These are phyloP conservation scores for Trematocara marginatum DNA, from an alignment of 2,113 vertebrate genomes.

Conservation along the genomic window DNA sequence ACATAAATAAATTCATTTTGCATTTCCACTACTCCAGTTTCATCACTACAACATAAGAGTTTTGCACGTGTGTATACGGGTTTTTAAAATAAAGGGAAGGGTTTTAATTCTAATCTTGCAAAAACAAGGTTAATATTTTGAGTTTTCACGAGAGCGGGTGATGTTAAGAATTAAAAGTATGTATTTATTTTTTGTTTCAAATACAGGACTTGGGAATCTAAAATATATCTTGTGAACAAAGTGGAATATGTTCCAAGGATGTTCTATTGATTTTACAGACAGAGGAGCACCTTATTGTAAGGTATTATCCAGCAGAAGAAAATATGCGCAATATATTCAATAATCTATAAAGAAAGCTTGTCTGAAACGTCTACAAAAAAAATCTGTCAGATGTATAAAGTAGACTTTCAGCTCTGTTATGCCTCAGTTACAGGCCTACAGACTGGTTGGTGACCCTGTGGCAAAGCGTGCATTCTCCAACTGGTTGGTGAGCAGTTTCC, in stretches of 20 bases:
- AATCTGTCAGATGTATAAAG: background rate
- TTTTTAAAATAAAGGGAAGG: background rate
- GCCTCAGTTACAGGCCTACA: background rate
- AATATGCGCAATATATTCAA: background rate
- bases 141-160: rapidly evolving
- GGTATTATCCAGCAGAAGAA: background rate
- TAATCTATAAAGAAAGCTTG: background rate
- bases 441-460: background rate
- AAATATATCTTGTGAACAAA: background rate
- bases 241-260: background rate
- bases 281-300: background rate
- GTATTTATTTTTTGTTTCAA: background rate
- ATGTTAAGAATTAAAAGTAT: background rate
- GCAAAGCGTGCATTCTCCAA: background rate
- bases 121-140: background rate
- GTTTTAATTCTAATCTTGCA: background rate
- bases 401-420: background rate
- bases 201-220: background rate
- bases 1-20: background rate
- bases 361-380: rapidly evolving
- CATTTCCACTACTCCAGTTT: background rate
- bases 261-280: background rate
- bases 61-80: background rate
- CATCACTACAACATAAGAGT: background rate
- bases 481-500: background rate